A percentile compares a stretch with the other conserved stretches of the same genome.
phyloP scores from a whole-genome alignment of 2,888 invertebrate species.

The Erannis defoliaria region DNA sequence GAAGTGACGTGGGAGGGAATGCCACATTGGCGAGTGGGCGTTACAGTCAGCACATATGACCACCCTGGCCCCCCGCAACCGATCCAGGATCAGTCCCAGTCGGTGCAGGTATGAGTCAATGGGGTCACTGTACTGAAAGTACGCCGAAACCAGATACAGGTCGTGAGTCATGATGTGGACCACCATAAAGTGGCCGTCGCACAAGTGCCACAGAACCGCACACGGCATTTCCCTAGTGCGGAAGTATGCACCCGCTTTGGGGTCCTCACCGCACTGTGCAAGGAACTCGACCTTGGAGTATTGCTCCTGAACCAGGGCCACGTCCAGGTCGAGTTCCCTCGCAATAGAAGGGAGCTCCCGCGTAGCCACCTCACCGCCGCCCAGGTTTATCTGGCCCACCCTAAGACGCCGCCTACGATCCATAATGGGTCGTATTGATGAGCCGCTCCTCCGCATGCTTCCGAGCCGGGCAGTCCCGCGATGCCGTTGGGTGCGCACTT shows the following conservation, averaged over 20 bases:
- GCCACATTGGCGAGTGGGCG: background rate
- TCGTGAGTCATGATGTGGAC: background rate
- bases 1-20: background rate
- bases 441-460: slow-evolving; percentile 34
- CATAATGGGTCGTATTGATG: slow-evolving; percentile 24
- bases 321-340: background rate
- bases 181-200: background rate
- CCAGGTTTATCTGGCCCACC: background rate
- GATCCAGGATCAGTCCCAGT: slow-evolving; percentile 2
- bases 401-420: background rate
- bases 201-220: background rate
- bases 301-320: background rate
- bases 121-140: slow-evolving; percentile 36
- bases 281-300: background rate
- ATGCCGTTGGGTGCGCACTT: slow-evolving; percentile 40
- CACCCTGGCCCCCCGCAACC: background rate
- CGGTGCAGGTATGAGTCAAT: slow-evolving; percentile 16
- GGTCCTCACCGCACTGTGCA: background rate
- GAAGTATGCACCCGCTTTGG: background rate
- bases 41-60: background rate
- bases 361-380: background rate
- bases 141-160: slow-evolving; percentile 26
- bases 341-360: background rate
- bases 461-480: slow-evolving; percentile 40
- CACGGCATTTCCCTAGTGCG: background rate